These are phyloP conservation scores for Aegotheles bennettii DNA, from an alignment of 2,113 vertebrate genomes.

Conservation along the genomic window DNA sequence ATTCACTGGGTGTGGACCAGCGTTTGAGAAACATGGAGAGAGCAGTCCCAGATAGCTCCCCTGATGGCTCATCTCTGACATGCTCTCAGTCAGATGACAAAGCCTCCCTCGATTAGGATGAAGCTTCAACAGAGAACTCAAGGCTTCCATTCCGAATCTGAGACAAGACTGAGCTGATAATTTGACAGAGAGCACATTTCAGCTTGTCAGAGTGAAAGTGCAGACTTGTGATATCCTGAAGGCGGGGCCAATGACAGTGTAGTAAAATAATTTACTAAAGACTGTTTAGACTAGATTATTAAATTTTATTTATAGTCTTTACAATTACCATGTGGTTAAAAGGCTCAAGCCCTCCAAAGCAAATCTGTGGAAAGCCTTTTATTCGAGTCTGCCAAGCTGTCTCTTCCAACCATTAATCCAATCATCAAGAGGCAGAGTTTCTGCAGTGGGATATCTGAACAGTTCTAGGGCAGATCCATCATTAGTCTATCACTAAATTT, in stretches of 20 bases:
- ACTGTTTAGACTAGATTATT: neutral
- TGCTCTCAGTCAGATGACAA: neutral
- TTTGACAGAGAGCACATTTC: neutral
- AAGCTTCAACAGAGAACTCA: neutral
- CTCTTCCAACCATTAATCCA: neutral
- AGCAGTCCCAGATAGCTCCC: neutral
- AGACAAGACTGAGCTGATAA: neutral
- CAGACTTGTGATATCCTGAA: conserved; percentile 39
- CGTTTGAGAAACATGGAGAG: neutral
- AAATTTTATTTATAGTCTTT: neutral
- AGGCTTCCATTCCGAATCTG: neutral
- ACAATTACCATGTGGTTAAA: neutral
- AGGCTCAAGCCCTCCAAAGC: conserved; percentile 3
- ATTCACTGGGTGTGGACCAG: neutral
- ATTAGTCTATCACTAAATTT: neutral
- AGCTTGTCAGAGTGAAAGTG: neutral
- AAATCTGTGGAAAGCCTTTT: neutral
- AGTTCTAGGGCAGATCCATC: neutral
- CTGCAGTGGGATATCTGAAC: neutral
- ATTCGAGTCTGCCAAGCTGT: neutral
- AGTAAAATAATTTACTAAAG: conserved; percentile 11
- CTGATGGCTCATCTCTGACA: neutral
- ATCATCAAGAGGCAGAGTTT: neutral
- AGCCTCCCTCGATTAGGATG: neutral
- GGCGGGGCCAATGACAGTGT: neutral